Evolutionary conservation across 2,888 invertebrate genomes (phyloP).

Genomic region (Synergus gifuensis): DNA sequence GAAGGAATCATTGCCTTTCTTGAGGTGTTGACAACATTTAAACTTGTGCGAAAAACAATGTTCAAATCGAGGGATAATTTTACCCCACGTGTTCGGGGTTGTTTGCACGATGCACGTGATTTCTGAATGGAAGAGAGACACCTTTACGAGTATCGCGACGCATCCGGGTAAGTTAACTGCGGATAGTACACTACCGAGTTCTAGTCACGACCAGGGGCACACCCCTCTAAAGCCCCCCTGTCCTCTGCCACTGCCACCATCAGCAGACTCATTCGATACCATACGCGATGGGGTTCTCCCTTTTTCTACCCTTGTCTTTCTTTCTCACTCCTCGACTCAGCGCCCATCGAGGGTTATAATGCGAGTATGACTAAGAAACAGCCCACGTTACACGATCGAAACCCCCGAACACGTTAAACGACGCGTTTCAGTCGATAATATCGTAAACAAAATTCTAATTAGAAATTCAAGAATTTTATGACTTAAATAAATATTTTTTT

Average conservation of each 20-base stretch:
- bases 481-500: too few species aligned
- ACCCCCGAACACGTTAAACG: constrained; percentile 47
- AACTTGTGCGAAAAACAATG: not conserved
- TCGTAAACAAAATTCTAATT: constrained; percentile 7
- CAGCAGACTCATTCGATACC: constrained; percentile 64
- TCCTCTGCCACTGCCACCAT: constrained; percentile 52
- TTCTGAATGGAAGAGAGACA: constrained; percentile 11
- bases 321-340: constrained; percentile 48
- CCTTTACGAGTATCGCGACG: constrained; percentile 30
- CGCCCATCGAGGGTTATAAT: constrained; percentile 43
- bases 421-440: constrained; percentile 51
- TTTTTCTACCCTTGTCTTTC: constrained; percentile 50
- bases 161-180: constrained; percentile 65
- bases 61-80: not conserved
- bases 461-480: too few species aligned
- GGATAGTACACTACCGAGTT: constrained; percentile 67
- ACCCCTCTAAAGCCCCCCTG: constrained; percentile 66
- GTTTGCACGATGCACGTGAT: constrained; percentile 24
- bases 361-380: constrained; percentile 47
- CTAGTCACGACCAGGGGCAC: constrained; percentile 68
- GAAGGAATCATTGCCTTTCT: not conserved
- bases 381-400: constrained; percentile 63
- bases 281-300: constrained; percentile 65
- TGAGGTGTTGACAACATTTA: not conserved
- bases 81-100: not conserved